Percentiles rank a stretch among this genome's conserved stretches.
phyloP scores from a whole-genome alignment of 2,797 vertebrate species.

The Gila robusta region DNA sequence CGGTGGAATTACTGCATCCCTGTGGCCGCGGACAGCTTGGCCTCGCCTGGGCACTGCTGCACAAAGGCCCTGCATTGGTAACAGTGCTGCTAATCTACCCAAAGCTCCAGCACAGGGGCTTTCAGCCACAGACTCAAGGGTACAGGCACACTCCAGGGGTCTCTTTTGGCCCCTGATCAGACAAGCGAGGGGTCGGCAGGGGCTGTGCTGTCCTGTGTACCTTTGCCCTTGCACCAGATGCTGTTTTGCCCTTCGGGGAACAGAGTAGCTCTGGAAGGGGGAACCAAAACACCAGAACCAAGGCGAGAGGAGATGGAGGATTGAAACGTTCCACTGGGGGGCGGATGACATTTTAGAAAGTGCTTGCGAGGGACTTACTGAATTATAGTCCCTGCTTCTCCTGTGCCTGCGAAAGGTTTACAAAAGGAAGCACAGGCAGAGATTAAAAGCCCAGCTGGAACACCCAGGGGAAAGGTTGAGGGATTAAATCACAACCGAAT shows the following conservation, averaged over 20 bases:
- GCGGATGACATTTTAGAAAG: conserved; percentile 37
- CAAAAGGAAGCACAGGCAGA: conserved; percentile 47
- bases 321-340: conserved; percentile 45
- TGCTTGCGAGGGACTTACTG: conserved; percentile 43
- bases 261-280: conserved; percentile 62
- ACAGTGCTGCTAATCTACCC: conserved; percentile 81
- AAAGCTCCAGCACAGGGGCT: conserved; percentile 77
- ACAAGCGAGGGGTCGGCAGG: conserved; percentile 71
- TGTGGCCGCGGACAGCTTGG: conserved; percentile 80
- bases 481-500: conserved; percentile 36
- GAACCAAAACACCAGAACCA: conserved; percentile 51
- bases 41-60: conserved; percentile 79
- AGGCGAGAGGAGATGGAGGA: conserved; percentile 63
- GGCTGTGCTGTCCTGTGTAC: conserved; percentile 71
- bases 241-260: conserved; percentile 68
- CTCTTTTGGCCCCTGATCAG: conserved; percentile 80
- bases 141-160: conserved; percentile 69
- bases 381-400: conserved; percentile 29
- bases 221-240: conserved; percentile 80
- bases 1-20: conserved; percentile 80
- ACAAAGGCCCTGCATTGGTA: conserved; percentile 74
- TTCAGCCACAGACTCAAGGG: conserved; percentile 69
- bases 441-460: conserved; percentile 39
- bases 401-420: conserved; percentile 28
- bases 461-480: conserved; percentile 8